phyloP scores from a whole-genome alignment of 2,797 vertebrate genomes.

The Lutjanus argentimaculatus region DNA sequence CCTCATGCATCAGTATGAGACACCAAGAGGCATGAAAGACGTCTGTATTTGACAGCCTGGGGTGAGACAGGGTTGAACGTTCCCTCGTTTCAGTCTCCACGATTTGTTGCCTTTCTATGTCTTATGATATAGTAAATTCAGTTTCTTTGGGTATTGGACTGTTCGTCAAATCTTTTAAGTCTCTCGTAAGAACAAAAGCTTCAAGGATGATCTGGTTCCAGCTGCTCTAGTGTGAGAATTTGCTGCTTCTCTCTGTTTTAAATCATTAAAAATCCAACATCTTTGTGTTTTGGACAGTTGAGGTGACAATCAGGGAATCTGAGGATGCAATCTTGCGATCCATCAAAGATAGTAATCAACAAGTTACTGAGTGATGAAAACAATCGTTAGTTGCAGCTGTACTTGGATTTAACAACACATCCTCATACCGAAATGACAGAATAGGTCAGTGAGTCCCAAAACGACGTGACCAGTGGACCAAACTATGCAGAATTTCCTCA shows the following conservation, averaged over 20 bases:
- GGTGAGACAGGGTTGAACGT: too few relatives aligned
- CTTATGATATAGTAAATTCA: neutral
- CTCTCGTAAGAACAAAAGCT: neutral
- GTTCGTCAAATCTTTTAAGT: neutral
- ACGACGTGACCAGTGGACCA: too few relatives aligned
- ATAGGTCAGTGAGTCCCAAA: too few relatives aligned
- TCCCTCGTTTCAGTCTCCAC: too few relatives aligned
- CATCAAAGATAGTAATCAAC: too few relatives aligned
- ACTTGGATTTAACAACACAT: neutral
- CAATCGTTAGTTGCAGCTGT: neutral
- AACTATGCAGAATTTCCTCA: too few relatives aligned
- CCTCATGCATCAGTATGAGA: too few relatives aligned
- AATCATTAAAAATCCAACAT: neutral
- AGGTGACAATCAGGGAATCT: neutral
- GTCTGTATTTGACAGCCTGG: too few relatives aligned
- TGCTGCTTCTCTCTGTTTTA: neutral
- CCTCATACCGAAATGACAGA: too few relatives aligned
- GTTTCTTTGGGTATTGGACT: neutral
- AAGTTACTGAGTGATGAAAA: neutral
- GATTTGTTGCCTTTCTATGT: too few relatives aligned
- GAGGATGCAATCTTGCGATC: neutral
- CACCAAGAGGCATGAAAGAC: too few relatives aligned
- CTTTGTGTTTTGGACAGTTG: neutral
- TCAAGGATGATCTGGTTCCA: neutral
- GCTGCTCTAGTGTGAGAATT: neutral